These are phyloP conservation scores for Tetraneura akinire DNA, from an alignment of 1,140 invertebrate species.

Conservation along the genomic window DNA sequence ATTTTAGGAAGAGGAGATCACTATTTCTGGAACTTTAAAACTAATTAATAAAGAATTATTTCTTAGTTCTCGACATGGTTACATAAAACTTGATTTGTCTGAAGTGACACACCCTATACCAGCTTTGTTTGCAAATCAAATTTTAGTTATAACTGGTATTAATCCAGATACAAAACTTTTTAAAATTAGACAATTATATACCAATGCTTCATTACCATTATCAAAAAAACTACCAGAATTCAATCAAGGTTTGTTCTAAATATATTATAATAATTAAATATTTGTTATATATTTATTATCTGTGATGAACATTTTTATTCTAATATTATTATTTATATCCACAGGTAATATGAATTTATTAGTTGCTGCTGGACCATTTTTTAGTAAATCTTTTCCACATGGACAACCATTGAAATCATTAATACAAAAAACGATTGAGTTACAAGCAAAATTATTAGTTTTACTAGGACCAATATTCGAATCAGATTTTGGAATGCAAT, in stretches of 20 bases:
- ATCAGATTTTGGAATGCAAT: background rate
- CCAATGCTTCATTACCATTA: background rate
- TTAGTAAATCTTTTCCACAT: conserved; percentile 14
- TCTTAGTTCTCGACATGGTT: conserved; percentile 14
- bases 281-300: too few relatives aligned
- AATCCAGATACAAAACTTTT: conserved; percentile 24
- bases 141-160: background rate
- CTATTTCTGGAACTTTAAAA: conserved; percentile 27
- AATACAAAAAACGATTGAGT: conserved; percentile 26
- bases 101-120: background rate
- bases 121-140: conserved; percentile 20
- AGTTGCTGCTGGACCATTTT: conserved; percentile 27
- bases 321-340: too few relatives aligned
- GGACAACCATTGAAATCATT: conserved; percentile 13
- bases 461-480: conserved; percentile 28
- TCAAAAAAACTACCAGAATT: conserved; percentile 8
- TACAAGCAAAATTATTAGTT: background rate
- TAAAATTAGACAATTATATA: conserved; percentile 16
- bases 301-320: background rate
- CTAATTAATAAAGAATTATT: conserved; percentile 42
- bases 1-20: conserved; percentile 30
- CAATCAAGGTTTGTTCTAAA: background rate
- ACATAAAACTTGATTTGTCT: conserved; percentile 17
- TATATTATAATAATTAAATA: too few relatives aligned
- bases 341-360: conserved; percentile 21